Evolutionary conservation across 2,797 vertebrate species (phyloP).

Genomic region (Pogoniulus pusillus): DNA sequence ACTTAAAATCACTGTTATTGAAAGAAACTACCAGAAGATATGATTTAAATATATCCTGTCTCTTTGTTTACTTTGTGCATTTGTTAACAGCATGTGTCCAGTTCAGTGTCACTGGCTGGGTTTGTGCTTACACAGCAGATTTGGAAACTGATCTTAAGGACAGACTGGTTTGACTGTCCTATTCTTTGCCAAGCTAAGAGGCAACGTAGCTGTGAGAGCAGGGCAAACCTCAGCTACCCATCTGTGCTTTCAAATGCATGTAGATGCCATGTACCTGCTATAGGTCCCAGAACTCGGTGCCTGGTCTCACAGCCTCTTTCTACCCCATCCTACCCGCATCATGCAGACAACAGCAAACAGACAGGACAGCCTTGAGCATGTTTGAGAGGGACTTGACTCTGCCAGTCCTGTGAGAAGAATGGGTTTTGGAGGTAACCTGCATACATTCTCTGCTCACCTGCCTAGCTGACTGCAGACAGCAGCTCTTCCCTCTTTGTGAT

Average conservation of each 20-base stretch:
- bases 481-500: neutral
- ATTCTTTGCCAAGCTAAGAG: neutral
- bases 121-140: neutral
- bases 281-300: neutral
- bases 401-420: neutral
- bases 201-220: neutral
- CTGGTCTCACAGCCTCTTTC: neutral
- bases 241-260: neutral
- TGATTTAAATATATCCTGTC: neutral
- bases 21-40: neutral
- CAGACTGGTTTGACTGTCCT: neutral
- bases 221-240: neutral
- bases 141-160: neutral
- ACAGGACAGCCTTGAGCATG: neutral
- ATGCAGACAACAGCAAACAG: constrained; percentile 18
- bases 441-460: constrained; percentile 17
- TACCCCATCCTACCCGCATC: neutral
- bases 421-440: constrained; percentile 21
- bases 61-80: constrained; percentile 14
- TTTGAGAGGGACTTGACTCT: neutral
- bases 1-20: neutral
- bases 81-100: constrained; percentile 15
- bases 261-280: neutral
- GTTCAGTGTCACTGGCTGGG: neutral
- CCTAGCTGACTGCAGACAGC: neutral